Percentiles rank a stretch among this genome's conserved stretches.
Evolutionary conservation across 2,888 invertebrate species (phyloP).

Genomic region (Onthophagus sagittarius): DNA sequence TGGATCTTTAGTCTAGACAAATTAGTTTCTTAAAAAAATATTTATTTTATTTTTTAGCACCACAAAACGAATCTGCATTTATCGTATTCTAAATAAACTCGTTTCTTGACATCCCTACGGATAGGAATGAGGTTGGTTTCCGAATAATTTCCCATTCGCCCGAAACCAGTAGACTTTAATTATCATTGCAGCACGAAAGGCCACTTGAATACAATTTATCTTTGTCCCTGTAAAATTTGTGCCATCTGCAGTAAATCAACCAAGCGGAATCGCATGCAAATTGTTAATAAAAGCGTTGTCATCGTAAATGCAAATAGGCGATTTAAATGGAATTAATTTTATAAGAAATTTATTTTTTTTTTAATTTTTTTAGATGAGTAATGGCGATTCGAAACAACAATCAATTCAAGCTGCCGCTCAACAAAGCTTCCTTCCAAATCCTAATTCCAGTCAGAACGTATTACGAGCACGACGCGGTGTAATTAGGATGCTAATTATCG

Average conservation of each 20-base stretch:
- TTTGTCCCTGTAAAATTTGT: not conserved
- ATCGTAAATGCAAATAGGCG: not conserved
- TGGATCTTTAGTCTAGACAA: too few species aligned
- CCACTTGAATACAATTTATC: not conserved
- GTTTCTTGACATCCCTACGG: not conserved
- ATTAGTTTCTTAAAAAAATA: too few species aligned
- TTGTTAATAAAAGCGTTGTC: not conserved
- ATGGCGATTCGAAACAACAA: conserved; percentile 42
- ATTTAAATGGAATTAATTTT: too few species aligned
- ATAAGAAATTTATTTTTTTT: too few species aligned
- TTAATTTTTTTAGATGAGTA: not conserved
- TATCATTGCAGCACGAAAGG: not conserved
- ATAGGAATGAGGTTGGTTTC: not conserved
- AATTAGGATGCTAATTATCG: conserved; percentile 83
- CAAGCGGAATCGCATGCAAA: not conserved
- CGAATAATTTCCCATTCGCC: not conserved
- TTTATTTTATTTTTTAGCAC: too few species aligned
- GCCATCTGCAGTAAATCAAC: not conserved
- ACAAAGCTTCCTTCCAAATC: conserved; percentile 52
- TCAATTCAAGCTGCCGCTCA: conserved; percentile 29
- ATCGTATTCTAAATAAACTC: not conserved
- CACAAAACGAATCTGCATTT: not conserved
- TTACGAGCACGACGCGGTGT: conserved; percentile 78
- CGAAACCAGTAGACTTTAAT: not conserved
- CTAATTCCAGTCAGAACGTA: conserved; percentile 71